Percentiles rank a stretch among this genome's conserved stretches.
Conservation (phyloP, 2,113 vertebrate genomes). For the Scartelaos histophorus region DNA sequence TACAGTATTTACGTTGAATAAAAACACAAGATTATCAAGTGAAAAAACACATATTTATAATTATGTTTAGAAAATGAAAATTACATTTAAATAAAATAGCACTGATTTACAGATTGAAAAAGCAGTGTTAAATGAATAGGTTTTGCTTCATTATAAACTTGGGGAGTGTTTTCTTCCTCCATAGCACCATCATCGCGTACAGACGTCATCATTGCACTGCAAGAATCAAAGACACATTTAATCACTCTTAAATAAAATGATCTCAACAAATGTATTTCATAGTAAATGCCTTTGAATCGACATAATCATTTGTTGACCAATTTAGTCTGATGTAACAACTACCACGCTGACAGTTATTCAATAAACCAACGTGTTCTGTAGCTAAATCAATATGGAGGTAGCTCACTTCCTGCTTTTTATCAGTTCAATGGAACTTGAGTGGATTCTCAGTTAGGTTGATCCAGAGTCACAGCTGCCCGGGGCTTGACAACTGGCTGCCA, state of each 20-base stretch:
- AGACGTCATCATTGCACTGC: constrained; percentile 76
- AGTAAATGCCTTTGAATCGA: not conserved
- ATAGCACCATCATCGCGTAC: constrained; percentile 52
- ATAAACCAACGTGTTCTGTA: not conserved
- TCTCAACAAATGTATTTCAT: not conserved
- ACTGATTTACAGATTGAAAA: not conserved
- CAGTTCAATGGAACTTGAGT: not conserved
- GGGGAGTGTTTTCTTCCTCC: not conserved
- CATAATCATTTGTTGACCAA: not conserved
- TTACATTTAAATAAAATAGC: not conserved
- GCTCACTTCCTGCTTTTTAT: constrained; percentile 3
- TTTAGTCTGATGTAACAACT: not conserved
- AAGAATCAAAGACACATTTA: constrained; percentile 23
- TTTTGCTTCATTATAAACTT: constrained; percentile 5
- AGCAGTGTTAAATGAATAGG: not conserved
- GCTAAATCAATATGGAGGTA: not conserved
- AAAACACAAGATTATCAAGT: not conserved
- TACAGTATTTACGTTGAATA: too few relatives aligned
- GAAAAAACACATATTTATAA: not conserved
- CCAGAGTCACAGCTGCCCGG: not conserved
- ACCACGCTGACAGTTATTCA: not conserved
- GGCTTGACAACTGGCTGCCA: not conserved
- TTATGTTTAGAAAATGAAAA: not conserved
- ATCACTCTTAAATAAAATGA: not conserved
- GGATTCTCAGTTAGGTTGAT: not conserved